These are phyloP conservation scores for Pelobates cultripes DNA, from an alignment of 2,797 vertebrate species.

Conservation along the genomic window DNA sequence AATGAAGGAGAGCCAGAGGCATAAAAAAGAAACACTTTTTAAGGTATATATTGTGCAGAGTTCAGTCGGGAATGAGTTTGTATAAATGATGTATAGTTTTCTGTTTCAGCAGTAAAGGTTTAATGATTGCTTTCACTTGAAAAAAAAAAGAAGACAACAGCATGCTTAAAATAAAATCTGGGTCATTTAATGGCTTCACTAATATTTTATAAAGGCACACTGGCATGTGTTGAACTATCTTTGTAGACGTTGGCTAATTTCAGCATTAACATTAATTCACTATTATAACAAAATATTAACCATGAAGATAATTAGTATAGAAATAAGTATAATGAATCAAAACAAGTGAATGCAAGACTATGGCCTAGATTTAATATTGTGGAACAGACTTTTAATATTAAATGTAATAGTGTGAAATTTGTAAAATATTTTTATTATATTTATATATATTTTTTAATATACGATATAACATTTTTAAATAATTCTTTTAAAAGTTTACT, in stretches of 20 bases:
- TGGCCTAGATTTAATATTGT: too few relatives aligned
- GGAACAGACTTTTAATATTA: too few relatives aligned
- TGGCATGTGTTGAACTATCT: constrained; percentile 17
- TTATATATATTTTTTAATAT: too few relatives aligned
- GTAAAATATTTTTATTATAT: too few relatives aligned
- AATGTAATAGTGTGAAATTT: too few relatives aligned
- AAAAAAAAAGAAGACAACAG: constrained; percentile 31
- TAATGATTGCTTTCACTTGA: constrained; percentile 49
- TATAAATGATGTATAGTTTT: constrained; percentile 36
- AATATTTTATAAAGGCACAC: constrained; percentile 50
- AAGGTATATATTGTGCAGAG: constrained; percentile 53
- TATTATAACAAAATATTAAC: background rate
- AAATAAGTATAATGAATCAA: too few relatives aligned
- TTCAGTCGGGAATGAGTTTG: constrained; percentile 13
- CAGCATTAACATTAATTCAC: background rate
- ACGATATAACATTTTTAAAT: too few relatives aligned
- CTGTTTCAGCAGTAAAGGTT: constrained; percentile 27
- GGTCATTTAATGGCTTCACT: constrained; percentile 62
- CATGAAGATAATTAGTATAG: background rate
- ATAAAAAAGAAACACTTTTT: constrained; percentile 45
- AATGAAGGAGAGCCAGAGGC: constrained; percentile 61
- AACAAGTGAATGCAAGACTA: too few relatives aligned
- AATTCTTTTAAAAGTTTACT: too few relatives aligned
- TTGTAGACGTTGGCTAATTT: constrained; percentile 23
- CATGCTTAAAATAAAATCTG: constrained; percentile 58